Evolutionary conservation across 2,888 invertebrate genomes (phyloP).

Genomic region (Hirtodrosophila trivittata): DNA sequence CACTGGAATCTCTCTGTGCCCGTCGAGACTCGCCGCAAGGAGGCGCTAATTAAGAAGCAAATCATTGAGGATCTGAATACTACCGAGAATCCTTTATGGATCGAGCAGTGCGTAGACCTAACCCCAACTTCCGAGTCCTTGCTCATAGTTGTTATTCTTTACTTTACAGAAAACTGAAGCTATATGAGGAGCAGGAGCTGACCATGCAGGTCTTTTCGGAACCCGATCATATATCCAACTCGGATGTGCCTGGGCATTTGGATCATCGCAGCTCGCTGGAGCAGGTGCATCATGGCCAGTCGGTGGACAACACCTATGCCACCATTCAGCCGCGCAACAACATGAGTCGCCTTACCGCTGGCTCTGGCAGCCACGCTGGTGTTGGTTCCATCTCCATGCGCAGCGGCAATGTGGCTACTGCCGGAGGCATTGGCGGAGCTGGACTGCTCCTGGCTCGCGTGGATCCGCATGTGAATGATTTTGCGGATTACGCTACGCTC

Average conservation of each 20-base stretch:
- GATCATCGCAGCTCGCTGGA: slow-evolving; percentile 82
- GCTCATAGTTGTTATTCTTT: neutral
- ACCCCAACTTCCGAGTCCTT: neutral
- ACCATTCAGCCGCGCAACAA: slow-evolving; percentile 83
- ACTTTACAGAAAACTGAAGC: slow-evolving; percentile 88
- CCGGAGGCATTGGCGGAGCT: slow-evolving; percentile 59
- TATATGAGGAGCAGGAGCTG: slow-evolving; percentile 95
- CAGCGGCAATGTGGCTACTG: slow-evolving; percentile 59
- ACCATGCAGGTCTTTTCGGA: slow-evolving; percentile 96
- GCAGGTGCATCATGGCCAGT: slow-evolving; percentile 81
- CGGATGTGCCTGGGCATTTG: slow-evolving; percentile 82
- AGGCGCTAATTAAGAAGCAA: slow-evolving; percentile 91
- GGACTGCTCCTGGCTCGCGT: slow-evolving; percentile 64
- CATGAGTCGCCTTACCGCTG: slow-evolving; percentile 65
- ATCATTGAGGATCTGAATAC: slow-evolving; percentile 94
- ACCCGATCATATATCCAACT: slow-evolving; percentile 86
- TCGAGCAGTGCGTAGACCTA: slow-evolving; percentile 89
- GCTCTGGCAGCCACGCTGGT: slow-evolving; percentile 48
- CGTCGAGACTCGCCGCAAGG: slow-evolving; percentile 92
- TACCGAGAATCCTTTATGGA: slow-evolving; percentile 96
- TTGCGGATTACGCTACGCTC: slow-evolving; percentile 84
- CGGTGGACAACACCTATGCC: slow-evolving; percentile 84
- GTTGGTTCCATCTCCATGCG: slow-evolving; percentile 68
- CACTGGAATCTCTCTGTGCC: slow-evolving; percentile 93
- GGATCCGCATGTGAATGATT: slow-evolving; percentile 81